Conservation (phyloP, 2,113 vertebrate species). For the Grammomys surdaster region DNA sequence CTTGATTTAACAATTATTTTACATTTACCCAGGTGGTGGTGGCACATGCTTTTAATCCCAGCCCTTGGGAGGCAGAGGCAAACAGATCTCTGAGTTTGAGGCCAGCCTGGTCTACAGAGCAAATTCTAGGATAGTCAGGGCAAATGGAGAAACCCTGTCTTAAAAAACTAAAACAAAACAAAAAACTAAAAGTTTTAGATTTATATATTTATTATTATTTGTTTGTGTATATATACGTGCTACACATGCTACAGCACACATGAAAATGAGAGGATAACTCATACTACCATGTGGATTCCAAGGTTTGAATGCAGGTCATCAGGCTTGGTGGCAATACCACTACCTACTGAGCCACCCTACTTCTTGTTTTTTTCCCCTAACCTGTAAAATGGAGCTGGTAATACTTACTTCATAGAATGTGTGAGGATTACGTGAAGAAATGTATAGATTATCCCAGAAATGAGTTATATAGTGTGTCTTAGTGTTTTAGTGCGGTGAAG, state of each 20-base stretch:
- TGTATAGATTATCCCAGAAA: neutral
- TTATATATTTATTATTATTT: neutral
- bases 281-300: neutral
- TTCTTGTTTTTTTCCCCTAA: neutral
- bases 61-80: neutral
- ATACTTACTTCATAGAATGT: neutral
- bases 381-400: conserved; percentile 40
- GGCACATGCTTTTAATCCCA: neutral
- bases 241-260: neutral
- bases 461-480: neutral
- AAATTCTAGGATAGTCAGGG: neutral
- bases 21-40: neutral
- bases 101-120: neutral
- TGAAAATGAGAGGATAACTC: neutral
- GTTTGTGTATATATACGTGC: neutral
- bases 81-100: neutral
- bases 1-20: neutral
- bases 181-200: neutral
- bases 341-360: neutral
- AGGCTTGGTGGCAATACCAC: neutral
- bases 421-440: conserved; percentile 24
- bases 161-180: neutral
- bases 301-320: neutral
- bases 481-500: no score
- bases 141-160: neutral